Base-by-base conservation (phyloP, 2,888 invertebrate species). In the Athripsodes cinereus region DNA sequence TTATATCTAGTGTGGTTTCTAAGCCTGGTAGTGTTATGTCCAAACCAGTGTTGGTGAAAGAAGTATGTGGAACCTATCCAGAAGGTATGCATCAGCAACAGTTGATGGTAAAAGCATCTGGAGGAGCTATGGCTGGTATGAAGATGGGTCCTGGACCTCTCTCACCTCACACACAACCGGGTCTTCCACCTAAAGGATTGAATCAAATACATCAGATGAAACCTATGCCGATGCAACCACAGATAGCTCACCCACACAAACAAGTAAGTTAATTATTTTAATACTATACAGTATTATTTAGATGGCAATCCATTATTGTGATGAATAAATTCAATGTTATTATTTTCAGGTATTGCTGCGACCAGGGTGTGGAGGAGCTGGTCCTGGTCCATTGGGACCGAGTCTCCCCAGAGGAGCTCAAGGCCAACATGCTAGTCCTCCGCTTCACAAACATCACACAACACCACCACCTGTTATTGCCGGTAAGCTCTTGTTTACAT, bases 341-440 rank as follows among this genome's bases (percentile, higher is more conserved):
- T 26, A n/a, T 40, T 57, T 59, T 18, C 31, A 62, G 62, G 48
- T 59, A 18, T 22, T 55, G 11, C 52, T 63, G 40, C 63, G 61
- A 34, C 57, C 58, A 5, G 63, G 63, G 5, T 55, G 59, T 22
- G 59, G 52, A 5, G 61, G 61, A 19, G 58, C 57, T 22, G 61
- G 57, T 55, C 63, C 59, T 71, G 73, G 73, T 67, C 70, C 70
- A 18, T 73, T 71, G 57, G 74, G 74, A 51, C 75, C 78, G 55
- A 73, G 72, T 65, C 68, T 78, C 68, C 78, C 78, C 65, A 76
- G 78, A 66, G 78, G 78, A 65, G 78, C 78, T 58, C 76, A 76
- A 35, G 59, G 61, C 62, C 77, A 74, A 65, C 68, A 60, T 60
- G 67, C 67, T 46, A 61, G 63, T 34, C 61, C 61, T n/a, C 63